Conservation (phyloP, 2,888 invertebrate species). For the Drosophila pullipes region DNA sequence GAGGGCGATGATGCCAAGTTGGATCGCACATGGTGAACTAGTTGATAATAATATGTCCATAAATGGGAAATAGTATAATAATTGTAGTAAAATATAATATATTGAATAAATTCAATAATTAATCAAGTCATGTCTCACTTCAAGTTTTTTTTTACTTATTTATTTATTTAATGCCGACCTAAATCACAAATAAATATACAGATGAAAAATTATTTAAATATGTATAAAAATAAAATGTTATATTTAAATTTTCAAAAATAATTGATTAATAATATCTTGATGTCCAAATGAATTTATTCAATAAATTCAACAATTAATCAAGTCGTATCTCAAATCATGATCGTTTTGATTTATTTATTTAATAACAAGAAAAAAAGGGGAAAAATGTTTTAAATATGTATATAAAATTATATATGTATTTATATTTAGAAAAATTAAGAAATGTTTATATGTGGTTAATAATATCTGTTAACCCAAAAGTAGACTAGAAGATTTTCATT, state of each 20-base stretch:
- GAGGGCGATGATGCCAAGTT: slow-evolving; percentile 42
- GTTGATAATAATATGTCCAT: neutral
- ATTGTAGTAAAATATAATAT: slow-evolving; percentile 1
- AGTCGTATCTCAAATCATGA: no score
- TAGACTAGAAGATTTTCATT: neutral
- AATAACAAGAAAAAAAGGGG: no score
- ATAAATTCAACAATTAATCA: neutral
- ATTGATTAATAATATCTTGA: no score
- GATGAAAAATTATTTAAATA: neutral
- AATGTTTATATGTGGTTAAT: neutral
- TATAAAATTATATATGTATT: neutral
- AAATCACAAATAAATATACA: neutral
- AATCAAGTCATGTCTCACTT: neutral
- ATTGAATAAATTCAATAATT: neutral
- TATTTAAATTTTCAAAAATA: neutral
- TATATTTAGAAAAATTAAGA: neutral
- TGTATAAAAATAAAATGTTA: neutral
- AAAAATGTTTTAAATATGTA: neutral
- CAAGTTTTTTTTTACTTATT: neutral
- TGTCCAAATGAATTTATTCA: neutral
- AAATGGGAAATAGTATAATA: neutral
- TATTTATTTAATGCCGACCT: neutral
- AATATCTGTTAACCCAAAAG: neutral
- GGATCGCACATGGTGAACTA: slow-evolving; percentile 51
- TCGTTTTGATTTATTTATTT: no score